Evolutionary conservation across 2,797 vertebrate genomes (phyloP).

Genomic region (Tapirus indicus): DNA sequence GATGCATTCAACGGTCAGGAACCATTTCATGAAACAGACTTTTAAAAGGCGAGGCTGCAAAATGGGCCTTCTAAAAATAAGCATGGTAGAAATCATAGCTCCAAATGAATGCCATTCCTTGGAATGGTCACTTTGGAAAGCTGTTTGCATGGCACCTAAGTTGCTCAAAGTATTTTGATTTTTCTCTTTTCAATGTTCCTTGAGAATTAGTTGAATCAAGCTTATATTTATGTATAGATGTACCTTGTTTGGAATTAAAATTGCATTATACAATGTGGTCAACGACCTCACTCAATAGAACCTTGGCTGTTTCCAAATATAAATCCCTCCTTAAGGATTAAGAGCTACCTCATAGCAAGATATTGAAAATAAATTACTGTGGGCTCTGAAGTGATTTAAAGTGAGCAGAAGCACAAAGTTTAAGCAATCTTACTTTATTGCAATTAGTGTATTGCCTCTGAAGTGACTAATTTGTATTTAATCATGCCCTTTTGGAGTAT

Average conservation of each 20-base stretch:
- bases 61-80: background rate
- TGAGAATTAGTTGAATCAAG: background rate
- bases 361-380: background rate
- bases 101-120: rapidly evolving
- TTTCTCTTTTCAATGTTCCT: background rate
- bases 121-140: background rate
- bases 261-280: background rate
- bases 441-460: background rate
- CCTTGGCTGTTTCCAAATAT: background rate
- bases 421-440: background rate
- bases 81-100: rapidly evolving
- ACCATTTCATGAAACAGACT: rapidly evolving
- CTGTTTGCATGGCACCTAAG: rapidly evolving
- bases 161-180: no score
- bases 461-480: background rate
- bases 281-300: rapidly evolving
- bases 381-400: background rate
- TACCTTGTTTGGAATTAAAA: background rate
- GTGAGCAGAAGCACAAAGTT: background rate
- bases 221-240: background rate
- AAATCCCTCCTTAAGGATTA: background rate
- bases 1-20: background rate
- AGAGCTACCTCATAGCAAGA: background rate
- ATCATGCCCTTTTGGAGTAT: rapidly evolving
- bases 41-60: background rate